Evolutionary conservation across 92 coral and sea anemone genomes (phyloP).

Genomic region (Umimayanthus kanabou): DNA sequence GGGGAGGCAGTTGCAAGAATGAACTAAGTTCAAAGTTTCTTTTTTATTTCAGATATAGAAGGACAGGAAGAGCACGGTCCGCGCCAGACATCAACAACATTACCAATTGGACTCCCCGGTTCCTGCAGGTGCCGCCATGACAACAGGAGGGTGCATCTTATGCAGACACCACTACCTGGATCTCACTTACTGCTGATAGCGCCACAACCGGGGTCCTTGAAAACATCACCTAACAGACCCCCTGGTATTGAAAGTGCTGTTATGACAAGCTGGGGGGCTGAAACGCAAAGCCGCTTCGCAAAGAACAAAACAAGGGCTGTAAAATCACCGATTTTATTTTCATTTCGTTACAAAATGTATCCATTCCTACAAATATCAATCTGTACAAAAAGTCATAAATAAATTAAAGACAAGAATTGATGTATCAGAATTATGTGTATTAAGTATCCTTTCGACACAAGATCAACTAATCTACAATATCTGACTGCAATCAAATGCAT

Average conservation of each 20-base stretch:
- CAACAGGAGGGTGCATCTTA: background rate
- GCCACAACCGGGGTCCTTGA: background rate
- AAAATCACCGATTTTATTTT: conserved; percentile 32
- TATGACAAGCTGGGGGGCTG: no score
- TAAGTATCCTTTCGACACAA: background rate
- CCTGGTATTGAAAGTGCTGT: no score
- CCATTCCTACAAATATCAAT: conserved; percentile 42
- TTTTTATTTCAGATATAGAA: conserved; percentile 40
- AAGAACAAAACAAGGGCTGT: background rate
- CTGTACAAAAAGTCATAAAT: conserved; percentile 60
- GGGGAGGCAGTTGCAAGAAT: background rate
- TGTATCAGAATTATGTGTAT: background rate
- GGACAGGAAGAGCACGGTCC: conserved; percentile 78
- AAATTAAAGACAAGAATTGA: conserved; percentile 29
- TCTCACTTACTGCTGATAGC: background rate
- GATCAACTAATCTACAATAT: conserved; percentile 2
- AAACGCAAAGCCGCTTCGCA: background rate
- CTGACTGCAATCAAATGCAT: background rate
- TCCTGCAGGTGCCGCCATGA: conserved; percentile 44
- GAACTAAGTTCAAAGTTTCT: background rate
- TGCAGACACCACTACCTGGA: background rate
- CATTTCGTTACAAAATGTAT: conserved; percentile 51
- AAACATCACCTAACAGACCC: background rate
- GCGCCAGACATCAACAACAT: conserved; percentile 76
- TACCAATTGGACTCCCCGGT: conserved; percentile 62